These are phyloP conservation scores for Harpagus bidentatus DNA, from an alignment of 2,113 vertebrate species.

Conservation along the genomic window DNA sequence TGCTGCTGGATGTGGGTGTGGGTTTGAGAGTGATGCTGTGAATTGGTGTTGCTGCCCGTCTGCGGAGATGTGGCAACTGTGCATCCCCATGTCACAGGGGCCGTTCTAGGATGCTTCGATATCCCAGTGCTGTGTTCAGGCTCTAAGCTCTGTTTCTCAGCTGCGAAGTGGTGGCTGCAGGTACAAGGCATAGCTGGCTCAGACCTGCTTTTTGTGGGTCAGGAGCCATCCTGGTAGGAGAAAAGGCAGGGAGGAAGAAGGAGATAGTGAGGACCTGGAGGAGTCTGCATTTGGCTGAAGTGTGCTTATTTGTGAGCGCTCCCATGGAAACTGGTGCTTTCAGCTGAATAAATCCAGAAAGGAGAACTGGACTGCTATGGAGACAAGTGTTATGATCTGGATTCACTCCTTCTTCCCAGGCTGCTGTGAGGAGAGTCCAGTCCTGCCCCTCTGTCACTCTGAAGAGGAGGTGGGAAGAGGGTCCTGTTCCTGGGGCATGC, in stretches of 20 bases:
- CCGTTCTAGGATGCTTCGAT: fast-evolving
- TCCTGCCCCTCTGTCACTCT: background rate
- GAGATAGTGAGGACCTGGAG: background rate
- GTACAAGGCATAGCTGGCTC: background rate
- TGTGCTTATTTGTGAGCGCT: background rate
- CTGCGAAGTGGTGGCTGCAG: background rate
- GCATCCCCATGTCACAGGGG: fast-evolving
- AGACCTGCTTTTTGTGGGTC: background rate
- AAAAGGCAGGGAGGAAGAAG: background rate
- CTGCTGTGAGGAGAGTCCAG: background rate
- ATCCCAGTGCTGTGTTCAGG: fast-evolving
- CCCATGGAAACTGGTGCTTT: background rate
- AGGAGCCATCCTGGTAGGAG: background rate
- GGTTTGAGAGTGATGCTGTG: background rate
- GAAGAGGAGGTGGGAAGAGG: background rate
- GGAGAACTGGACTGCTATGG: background rate
- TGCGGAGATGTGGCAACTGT: background rate
- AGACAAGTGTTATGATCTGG: background rate
- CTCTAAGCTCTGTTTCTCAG: background rate
- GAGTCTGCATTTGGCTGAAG: background rate
- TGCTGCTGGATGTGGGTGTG: background rate
- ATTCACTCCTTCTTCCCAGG: background rate
- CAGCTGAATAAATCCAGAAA: background rate
- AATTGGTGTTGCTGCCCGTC: fast-evolving
- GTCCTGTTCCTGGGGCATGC: background rate